Base-by-base conservation (phyloP, 2,797 vertebrate genomes). In the Acrocephalus scirpaceus region DNA sequence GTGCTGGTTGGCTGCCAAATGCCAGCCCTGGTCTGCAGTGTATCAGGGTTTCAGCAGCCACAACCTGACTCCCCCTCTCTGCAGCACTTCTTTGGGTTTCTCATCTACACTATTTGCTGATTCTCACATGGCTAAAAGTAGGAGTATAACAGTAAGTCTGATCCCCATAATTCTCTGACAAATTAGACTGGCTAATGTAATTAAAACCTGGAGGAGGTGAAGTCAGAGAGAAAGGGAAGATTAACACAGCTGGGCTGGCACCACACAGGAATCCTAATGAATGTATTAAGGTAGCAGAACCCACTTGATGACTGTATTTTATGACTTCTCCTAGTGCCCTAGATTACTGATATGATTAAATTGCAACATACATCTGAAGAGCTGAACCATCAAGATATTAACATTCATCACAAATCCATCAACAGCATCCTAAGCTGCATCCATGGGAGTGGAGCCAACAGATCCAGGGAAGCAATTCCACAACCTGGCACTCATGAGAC, bases 1-100 rank as follows among this genome's bases (percentile, higher is more conserved):
- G n/a, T 54, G 74, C 60, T 26, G 19, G 32, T 15, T 0, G 0
- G 30, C 16, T 64, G 80, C 32, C 36, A 73, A 32, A 57, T 0
- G 2, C 27, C 69, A 80, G 47, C 42, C 65, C 57, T 44, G 21
- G 12, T 67, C 27, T 27, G 26, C 51, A 57, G 6, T 2, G 8
- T 16, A 60, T 44, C 25, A n/a, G 38, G 30, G 69, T 85, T n/a
- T 51, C 73, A 72, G 34, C 45, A 69, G 51, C 38, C 26, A 48
- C 34, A n/a, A 11, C 15, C 16, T 19, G 7, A 27, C 16, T 13
- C 45, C 7, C 38, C 32, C 58, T 62, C 47, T 45, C 38, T 44
- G 38, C 4, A 44, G 17, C 38, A 51, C 40, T 25, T 11, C 75
- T 61, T 22, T 9, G 26, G 15, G 25, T 40, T 69, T 71, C 64